Conservation (phyloP, 2,888 invertebrate species). For the Chorisops tibialis region DNA sequence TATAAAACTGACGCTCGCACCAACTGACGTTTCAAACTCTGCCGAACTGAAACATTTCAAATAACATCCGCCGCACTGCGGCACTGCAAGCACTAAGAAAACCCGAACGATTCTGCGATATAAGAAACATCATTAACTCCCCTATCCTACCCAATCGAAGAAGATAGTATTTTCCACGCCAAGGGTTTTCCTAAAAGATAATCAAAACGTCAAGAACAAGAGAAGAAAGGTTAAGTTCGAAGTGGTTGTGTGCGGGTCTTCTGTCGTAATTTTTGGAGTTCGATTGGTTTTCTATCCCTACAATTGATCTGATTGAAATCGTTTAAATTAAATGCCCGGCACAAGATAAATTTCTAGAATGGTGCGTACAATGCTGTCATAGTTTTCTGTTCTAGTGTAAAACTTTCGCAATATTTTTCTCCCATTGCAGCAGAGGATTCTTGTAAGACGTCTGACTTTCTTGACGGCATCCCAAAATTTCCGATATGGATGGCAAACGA, state of each 20-base stretch:
- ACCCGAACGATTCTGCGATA: not conserved
- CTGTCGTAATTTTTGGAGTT: not conserved
- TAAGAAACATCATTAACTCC: no score
- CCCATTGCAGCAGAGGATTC: conserved; percentile 4
- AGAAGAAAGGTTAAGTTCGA: not conserved
- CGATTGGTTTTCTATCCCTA: conserved; percentile 5
- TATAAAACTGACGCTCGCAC: conserved; percentile 2
- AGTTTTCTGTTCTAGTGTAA: no score
- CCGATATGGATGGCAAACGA: conserved; percentile 2
- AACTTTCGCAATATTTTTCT: not conserved
- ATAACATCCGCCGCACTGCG: not conserved
- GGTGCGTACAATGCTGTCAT: conserved; percentile 8
- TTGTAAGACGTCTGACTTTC: conserved; percentile 3
- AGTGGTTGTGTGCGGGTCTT: conserved; percentile 11
- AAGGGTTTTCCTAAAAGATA: no score
- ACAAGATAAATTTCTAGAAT: not conserved
- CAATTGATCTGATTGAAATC: not conserved
- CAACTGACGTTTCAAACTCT: conserved; percentile 19
- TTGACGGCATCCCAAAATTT: conserved; percentile 1
- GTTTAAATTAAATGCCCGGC: conserved; percentile 8
- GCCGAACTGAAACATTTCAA: not conserved
- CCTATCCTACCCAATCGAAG: no score
- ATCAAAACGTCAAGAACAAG: no score
- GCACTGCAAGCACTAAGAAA: not conserved
- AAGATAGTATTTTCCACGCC: no score